Evolutionary conservation across 2,888 invertebrate species (phyloP).

Genomic region (Amblyjoppa proteus): DNA sequence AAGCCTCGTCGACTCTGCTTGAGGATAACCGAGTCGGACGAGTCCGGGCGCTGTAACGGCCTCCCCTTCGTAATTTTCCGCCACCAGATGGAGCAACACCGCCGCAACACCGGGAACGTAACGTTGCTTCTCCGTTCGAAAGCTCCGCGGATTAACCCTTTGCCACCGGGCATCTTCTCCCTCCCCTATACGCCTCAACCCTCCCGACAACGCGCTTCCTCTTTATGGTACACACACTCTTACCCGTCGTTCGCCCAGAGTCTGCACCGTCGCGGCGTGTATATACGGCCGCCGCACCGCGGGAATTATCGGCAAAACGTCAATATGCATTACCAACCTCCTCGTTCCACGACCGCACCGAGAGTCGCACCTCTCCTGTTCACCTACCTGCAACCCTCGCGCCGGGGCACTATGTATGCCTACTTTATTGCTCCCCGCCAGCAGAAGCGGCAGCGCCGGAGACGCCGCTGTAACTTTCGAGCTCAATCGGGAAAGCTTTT

Average conservation of each 20-base stretch:
- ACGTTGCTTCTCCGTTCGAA: neutral
- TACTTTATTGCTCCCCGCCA: constrained; percentile 47
- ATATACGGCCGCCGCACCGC: constrained; percentile 65
- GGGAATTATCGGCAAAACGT: constrained; percentile 83
- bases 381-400: constrained; percentile 40
- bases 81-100: constrained; percentile 19
- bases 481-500: constrained; percentile 15
- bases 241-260: constrained; percentile 44
- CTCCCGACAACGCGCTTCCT: constrained; percentile 29
- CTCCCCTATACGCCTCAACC: constrained; percentile 9
- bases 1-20: constrained; percentile 22
- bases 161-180: constrained; percentile 47
- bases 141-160: constrained; percentile 49
- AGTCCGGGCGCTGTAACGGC: constrained; percentile 47
- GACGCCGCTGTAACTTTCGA: constrained; percentile 32
- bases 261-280: constrained; percentile 21
- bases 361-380: constrained; percentile 61
- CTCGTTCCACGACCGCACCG: constrained; percentile 61
- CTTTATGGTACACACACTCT: constrained; percentile 33
- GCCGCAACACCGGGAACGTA: neutral
- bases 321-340: constrained; percentile 79
- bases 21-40: constrained; percentile 42
- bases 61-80: neutral
- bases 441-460: neutral
- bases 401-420: constrained; percentile 12